Percentiles rank a stretch among this genome's conserved stretches.
phyloP scores from a whole-genome alignment of 1,140 invertebrate genomes.

The Rhizoglyphus robini region DNA sequence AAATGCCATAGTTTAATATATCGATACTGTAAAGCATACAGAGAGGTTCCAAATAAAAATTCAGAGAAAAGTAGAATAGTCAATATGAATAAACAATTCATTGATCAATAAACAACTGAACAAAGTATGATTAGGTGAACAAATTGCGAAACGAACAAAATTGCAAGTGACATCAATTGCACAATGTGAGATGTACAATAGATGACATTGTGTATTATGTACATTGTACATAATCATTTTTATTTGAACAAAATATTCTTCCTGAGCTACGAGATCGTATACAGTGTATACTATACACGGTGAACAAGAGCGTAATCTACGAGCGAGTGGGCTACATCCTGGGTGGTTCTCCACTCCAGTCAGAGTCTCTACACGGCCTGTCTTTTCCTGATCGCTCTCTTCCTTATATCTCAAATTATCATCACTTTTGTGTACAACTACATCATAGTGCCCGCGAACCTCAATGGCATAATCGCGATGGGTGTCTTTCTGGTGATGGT shows the following conservation, averaged over 20 bases:
- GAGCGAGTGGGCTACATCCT: not conserved
- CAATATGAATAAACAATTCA: too few species aligned
- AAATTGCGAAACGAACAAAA: too few species aligned
- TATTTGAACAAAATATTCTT: not conserved
- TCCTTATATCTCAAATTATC: not conserved
- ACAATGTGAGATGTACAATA: too few species aligned
- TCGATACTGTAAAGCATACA: too few species aligned
- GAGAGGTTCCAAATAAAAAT: too few species aligned
- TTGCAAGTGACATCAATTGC: too few species aligned
- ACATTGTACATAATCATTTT: not conserved
- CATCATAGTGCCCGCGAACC: not conserved
- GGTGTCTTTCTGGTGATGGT: not conserved
- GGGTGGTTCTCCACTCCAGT: not conserved
- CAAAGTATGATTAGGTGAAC: too few species aligned
- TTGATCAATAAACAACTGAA: too few species aligned
- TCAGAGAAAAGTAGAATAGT: too few species aligned
- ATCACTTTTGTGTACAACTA: conserved; percentile 14
- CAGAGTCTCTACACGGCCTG: not conserved
- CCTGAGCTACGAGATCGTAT: not conserved
- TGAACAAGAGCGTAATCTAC: not conserved
- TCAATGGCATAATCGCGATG: not conserved
- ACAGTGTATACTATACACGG: not conserved
- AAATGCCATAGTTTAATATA: too few species aligned
- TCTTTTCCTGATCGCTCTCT: not conserved
- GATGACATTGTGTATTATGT: too few species aligned